phyloP scores from a whole-genome alignment of 2,797 vertebrate species.

The Sitta carolinensis region DNA sequence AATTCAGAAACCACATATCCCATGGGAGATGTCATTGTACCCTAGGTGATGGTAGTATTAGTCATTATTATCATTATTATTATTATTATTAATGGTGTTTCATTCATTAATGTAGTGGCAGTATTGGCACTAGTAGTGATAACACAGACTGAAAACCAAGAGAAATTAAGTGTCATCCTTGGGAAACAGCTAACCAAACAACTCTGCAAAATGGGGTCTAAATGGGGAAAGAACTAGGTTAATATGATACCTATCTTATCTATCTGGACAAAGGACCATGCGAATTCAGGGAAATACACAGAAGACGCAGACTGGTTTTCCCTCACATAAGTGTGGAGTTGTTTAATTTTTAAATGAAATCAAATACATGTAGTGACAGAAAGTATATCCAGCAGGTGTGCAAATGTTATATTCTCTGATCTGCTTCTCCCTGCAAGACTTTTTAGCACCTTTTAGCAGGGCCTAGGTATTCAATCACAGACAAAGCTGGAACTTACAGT shows the following conservation, averaged over 20 bases:
- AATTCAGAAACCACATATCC: neutral
- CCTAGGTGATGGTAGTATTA: neutral
- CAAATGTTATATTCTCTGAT: neutral
- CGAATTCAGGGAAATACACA: neutral
- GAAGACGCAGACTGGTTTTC: neutral
- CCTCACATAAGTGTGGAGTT: accelerated
- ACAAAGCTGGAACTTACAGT: neutral
- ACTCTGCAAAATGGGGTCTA: neutral
- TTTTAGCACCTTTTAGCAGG: neutral
- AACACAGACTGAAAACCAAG: neutral
- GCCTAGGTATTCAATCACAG: neutral
- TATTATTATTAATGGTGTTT: neutral
- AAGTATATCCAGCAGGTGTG: neutral
- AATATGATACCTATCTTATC: neutral
- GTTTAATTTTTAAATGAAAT: neutral
- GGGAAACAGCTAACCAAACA: neutral
- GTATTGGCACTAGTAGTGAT: neutral
- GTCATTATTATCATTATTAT: too few relatives aligned
- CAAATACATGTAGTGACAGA: neutral
- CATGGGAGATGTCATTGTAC: neutral
- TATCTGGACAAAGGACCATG: neutral
- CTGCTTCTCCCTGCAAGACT: neutral
- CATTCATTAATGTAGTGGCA: neutral
- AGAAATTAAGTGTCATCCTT: neutral
- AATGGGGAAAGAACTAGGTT: neutral